Percentiles rank a stretch among this genome's conserved stretches.
phyloP scores from a whole-genome alignment of 2,888 invertebrate genomes.

The Plebejus melissa region DNA sequence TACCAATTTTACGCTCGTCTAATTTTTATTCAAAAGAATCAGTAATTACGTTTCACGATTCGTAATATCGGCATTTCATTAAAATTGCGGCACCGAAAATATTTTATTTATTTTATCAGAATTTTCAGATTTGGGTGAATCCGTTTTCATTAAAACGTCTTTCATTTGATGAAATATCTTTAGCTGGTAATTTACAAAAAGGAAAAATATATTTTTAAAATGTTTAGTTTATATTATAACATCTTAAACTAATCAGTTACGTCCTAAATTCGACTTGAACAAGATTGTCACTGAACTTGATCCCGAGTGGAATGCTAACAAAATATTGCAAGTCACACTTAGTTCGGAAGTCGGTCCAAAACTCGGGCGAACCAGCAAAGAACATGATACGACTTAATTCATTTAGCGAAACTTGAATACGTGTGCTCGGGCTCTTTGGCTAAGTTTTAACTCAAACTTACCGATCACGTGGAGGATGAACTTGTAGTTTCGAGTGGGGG shows the following conservation, averaged over 20 bases:
- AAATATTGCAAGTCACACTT: constrained; percentile 2
- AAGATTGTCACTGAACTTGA: background rate
- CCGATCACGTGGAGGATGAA: constrained; percentile 87
- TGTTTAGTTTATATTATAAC: no score
- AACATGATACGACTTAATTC: constrained; percentile 21
- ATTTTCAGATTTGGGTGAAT: no score
- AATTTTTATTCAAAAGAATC: background rate
- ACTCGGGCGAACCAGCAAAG: constrained; percentile 1
- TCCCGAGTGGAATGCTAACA: background rate
- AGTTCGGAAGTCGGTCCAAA: background rate
- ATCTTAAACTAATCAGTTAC: no score
- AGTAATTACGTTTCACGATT: no score
- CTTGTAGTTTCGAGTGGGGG: constrained; percentile 87
- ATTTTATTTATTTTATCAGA: no score
- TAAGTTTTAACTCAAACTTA: constrained; percentile 59
- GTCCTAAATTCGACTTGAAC: no score
- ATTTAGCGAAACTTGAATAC: constrained; percentile 21
- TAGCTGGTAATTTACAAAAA: no score
- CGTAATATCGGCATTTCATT: no score
- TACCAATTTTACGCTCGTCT: background rate
- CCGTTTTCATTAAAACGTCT: no score
- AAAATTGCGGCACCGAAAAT: no score
- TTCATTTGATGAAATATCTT: no score
- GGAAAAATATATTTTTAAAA: no score
- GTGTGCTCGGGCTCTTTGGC: constrained; percentile 23